Evolutionary conservation across 1,140 invertebrate genomes (phyloP).

Genomic region (Drosophila nebulosa): DNA sequence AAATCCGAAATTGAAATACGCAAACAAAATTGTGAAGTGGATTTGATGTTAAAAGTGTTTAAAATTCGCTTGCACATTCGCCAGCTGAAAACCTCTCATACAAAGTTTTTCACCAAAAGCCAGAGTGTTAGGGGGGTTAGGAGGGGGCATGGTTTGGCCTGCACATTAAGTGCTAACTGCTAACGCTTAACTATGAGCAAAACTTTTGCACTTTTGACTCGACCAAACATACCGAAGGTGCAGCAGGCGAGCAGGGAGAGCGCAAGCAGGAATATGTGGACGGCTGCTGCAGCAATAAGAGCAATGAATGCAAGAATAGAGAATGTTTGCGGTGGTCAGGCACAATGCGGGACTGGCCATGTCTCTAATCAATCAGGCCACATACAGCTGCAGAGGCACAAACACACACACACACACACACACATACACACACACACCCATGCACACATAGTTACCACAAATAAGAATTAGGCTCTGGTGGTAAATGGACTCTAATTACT

Average conservation of each 20-base stretch:
- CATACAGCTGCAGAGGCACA: conserved; percentile 1
- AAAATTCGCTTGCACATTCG: conserved; percentile 46
- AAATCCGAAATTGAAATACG: conserved; percentile 75
- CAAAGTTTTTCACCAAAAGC: conserved; percentile 4
- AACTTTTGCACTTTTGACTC: conserved; percentile 37
- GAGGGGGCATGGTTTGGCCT: not conserved
- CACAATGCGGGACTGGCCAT: conserved; percentile 3
- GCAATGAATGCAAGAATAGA: not conserved
- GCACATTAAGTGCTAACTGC: conserved; percentile 63
- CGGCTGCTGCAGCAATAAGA: not conserved
- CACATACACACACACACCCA: conserved; percentile 11
- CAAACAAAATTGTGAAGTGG: conserved; percentile 74
- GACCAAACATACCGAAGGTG: not conserved
- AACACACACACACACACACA: conserved; percentile 14
- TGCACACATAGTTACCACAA: conserved; percentile 33
- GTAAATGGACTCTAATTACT: conserved; percentile 66
- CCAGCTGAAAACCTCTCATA: not conserved
- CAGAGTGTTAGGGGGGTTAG: conserved; percentile 27
- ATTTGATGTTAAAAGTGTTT: conserved; percentile 63
- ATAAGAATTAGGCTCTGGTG: conserved; percentile 45
- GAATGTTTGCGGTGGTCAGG: not conserved
- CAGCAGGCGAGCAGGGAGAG: not conserved
- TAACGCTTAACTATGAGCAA: conserved; percentile 24
- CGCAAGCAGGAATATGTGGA: not conserved
- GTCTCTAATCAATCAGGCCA: conserved; percentile 6